Percentiles rank a stretch among this genome's conserved stretches.
phyloP scores from a whole-genome alignment of 1,140 invertebrate species.

The Drosophila pandora region DNA sequence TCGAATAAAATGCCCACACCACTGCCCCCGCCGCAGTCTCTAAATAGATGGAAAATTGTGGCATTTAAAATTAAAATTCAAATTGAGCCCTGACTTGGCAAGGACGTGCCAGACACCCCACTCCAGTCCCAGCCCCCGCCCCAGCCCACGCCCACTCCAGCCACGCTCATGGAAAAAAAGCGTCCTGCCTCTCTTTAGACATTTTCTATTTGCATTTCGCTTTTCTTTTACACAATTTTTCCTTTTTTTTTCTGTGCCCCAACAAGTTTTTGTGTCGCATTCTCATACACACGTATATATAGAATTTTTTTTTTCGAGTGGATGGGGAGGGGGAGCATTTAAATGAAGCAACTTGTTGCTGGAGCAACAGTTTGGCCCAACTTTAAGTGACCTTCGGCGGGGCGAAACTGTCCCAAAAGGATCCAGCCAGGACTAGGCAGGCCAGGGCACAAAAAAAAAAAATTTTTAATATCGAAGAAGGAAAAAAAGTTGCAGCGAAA shows the following conservation, averaged over 20 bases:
- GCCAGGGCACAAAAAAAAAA: not conserved
- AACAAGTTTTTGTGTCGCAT: constrained; percentile 47
- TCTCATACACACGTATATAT: constrained; percentile 11
- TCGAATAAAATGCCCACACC: not conserved
- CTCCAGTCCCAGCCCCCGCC: not conserved
- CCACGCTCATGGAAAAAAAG: not conserved
- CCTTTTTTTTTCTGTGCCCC: not conserved
- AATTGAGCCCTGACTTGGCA: constrained; percentile 79
- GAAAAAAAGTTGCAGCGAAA: constrained; percentile 34
- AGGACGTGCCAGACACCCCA: constrained; percentile 66
- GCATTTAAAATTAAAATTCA: constrained; percentile 82
- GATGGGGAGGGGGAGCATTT: constrained; percentile 5
- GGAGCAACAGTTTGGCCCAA: constrained; percentile 63
- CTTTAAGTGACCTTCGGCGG: constrained; percentile 71
- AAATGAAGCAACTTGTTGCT: constrained; percentile 60
- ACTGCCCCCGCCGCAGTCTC: constrained; percentile 23
- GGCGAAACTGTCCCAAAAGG: constrained; percentile 10
- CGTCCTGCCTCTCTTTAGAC: constrained; percentile 17
- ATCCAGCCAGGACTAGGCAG: constrained; percentile 2
- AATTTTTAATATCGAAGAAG: not conserved
- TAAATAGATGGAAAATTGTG: constrained; percentile 77
- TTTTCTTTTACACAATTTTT: constrained; percentile 72
- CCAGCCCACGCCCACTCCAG: not conserved
- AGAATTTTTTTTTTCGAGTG: constrained; percentile 28
- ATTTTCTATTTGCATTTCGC: constrained; percentile 78